phyloP scores from a whole-genome alignment of 2,113 vertebrate species.

The Mobula hypostoma region DNA sequence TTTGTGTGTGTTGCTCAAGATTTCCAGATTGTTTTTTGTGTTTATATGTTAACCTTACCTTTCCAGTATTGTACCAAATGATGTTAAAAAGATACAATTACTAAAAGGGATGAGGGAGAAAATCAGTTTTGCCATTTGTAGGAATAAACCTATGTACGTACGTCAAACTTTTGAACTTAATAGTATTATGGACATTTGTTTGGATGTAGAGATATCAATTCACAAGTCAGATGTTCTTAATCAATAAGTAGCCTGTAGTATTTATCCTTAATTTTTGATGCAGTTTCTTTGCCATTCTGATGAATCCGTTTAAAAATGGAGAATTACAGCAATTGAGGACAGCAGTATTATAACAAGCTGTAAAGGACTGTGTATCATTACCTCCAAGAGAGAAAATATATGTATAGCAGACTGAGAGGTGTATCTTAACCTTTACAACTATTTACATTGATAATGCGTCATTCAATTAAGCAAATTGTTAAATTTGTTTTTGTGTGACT shows the following conservation, averaged over 20 bases:
- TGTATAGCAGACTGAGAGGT: background rate
- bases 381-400: background rate
- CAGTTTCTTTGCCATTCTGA: background rate
- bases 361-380: background rate
- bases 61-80: too few relatives aligned
- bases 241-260: background rate
- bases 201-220: too few relatives aligned
- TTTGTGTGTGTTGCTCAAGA: too few relatives aligned
- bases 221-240: too few relatives aligned
- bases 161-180: too few relatives aligned
- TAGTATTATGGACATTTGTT: too few relatives aligned
- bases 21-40: too few relatives aligned
- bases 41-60: too few relatives aligned
- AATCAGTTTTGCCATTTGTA: too few relatives aligned
- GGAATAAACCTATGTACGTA: too few relatives aligned
- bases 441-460: background rate
- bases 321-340: background rate
- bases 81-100: too few relatives aligned
- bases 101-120: too few relatives aligned
- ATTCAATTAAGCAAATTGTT: conserved; percentile 1
- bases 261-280: background rate
- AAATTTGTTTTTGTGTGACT: background rate
- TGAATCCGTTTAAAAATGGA: background rate
- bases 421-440: background rate
- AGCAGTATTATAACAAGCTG: background rate